Evolutionary conservation across 2,888 invertebrate species (phyloP), one percentile per base, ranked within the genome.

Genomic region (Volucella bombylans): DNA sequence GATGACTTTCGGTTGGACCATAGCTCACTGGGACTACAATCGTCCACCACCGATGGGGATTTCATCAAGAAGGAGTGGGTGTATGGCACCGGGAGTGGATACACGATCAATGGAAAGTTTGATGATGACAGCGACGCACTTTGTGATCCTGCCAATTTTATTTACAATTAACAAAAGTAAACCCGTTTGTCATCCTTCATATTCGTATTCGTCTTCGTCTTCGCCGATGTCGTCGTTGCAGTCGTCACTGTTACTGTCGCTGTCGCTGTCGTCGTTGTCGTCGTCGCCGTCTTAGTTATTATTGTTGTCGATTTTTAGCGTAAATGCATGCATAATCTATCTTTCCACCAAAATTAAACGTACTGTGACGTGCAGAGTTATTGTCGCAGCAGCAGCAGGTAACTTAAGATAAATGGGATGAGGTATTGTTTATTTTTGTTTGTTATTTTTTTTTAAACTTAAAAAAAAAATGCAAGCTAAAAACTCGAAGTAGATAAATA

Each of bases 11-110:
- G 90, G 43, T 79, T 91, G 87, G 91, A 91, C 87, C 91, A 91
- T 79, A 91, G 90, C 77, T 91, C 91, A 15, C 68, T 91, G 87
- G 90, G 90, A 55, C 90, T 91, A 14, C 90, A 91, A 14, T 91
- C 91, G 10, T 91, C 91, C 61, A 91, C 91, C 31, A 91, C 90
- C 59, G 91, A 91, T 77, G 91, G 90, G 9, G 91, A 91, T 79
- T 91, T 91, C 81, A 91, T 91, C 23, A 91, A 91, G 23, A 91
- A 91, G 88, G 91, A 91, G 87, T 91, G 91, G 91, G 91, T 89
- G 41, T 91, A 91, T 68, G 91, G 91, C 76, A 86, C 89, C 57
- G 90, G 89, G 67, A 89, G 90, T 45, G 90, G 89, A 76, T 91
- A 91, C 83, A 89, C 90, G 82, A 91, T 91, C 88, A 91, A 90